These are phyloP conservation scores for Amaurobius ferox DNA, from an alignment of 2,888 invertebrate genomes.

Conservation along the genomic window DNA sequence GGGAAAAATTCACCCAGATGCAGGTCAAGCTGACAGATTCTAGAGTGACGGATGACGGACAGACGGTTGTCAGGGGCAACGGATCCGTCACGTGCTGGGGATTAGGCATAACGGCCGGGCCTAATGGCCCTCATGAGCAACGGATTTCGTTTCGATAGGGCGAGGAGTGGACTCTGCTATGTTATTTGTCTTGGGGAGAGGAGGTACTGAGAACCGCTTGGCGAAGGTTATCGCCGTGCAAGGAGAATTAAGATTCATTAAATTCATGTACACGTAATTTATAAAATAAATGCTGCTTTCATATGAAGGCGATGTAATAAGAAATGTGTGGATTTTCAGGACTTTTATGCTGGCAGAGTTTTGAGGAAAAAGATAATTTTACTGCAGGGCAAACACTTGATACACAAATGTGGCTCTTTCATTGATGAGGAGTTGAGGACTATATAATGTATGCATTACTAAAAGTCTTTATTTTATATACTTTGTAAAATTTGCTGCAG, in stretches of 20 bases:
- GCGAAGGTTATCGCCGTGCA: slow-evolving; percentile 22
- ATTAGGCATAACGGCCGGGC: slow-evolving; percentile 71
- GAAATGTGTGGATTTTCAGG: too few relatives aligned
- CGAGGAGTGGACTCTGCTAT: slow-evolving; percentile 64
- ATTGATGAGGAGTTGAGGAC: too few relatives aligned
- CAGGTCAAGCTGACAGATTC: slow-evolving; percentile 69
- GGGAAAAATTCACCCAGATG: slow-evolving; percentile 47
- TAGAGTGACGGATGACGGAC: slow-evolving; percentile 72
- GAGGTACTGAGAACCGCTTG: slow-evolving; percentile 32
- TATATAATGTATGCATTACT: too few relatives aligned
- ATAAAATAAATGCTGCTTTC: too few relatives aligned
- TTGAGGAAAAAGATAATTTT: too few relatives aligned
- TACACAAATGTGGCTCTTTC: too few relatives aligned
- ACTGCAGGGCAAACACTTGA: too few relatives aligned
- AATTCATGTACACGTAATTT: slow-evolving; percentile 1
- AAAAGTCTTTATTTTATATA: too few relatives aligned
- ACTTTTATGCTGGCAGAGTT: too few relatives aligned
- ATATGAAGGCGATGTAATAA: too few relatives aligned
- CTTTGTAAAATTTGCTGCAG: too few relatives aligned
- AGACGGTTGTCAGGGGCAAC: slow-evolving; percentile 70
- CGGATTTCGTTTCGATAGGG: slow-evolving; percentile 72
- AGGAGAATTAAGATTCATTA: neutral
- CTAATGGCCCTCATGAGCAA: slow-evolving; percentile 72
- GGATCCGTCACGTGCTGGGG: slow-evolving; percentile 71
- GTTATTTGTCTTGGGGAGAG: slow-evolving; percentile 60